Percentiles rank a stretch among this genome's conserved stretches.
Conservation (phyloP, 1,140 invertebrate genomes). For the Tetramorium alpestre region DNA sequence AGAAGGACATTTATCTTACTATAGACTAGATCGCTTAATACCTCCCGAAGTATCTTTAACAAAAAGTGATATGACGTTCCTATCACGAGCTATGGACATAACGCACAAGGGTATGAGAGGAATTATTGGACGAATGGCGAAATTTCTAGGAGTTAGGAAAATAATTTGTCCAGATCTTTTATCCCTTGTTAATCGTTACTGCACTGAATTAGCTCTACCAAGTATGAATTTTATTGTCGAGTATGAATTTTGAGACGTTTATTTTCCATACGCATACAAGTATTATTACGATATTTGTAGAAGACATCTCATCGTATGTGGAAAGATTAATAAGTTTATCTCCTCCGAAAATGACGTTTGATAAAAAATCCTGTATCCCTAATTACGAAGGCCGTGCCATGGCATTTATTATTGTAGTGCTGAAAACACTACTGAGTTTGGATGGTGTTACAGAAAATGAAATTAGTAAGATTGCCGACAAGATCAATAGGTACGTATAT, state of each 20-base stretch:
- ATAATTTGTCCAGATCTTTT: constrained; percentile 84
- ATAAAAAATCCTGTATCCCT: constrained; percentile 79
- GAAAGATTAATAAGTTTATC: constrained; percentile 82
- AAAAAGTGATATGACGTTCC: constrained; percentile 73
- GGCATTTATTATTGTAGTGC: constrained; percentile 87
- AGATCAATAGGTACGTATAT: constrained; percentile 83
- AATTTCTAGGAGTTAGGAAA: constrained; percentile 81
- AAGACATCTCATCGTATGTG: constrained; percentile 79
- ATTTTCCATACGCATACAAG: background rate
- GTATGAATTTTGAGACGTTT: background rate
- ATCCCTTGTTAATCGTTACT: constrained; percentile 85
- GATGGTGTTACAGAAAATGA: constrained; percentile 88
- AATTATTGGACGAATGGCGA: constrained; percentile 77
- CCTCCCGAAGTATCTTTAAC: constrained; percentile 84
- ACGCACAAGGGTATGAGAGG: constrained; percentile 79
- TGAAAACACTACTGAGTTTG: constrained; percentile 88
- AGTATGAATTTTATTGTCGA: constrained; percentile 66
- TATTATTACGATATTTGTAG: constrained; percentile 71
- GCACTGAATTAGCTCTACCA: constrained; percentile 87
- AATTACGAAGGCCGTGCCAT: constrained; percentile 88
- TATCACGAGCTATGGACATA: constrained; percentile 79
- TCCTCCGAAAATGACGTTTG: constrained; percentile 81
- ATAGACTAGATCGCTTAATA: constrained; percentile 86
- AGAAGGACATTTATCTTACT: constrained; percentile 88
- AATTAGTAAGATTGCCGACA: constrained; percentile 86